A percentile compares a stretch with the other conserved stretches of the same genome.
These are phyloP conservation scores for Accipiter fasciatus DNA, from an alignment of 2,797 vertebrate genomes.

Conservation along the genomic window DNA sequence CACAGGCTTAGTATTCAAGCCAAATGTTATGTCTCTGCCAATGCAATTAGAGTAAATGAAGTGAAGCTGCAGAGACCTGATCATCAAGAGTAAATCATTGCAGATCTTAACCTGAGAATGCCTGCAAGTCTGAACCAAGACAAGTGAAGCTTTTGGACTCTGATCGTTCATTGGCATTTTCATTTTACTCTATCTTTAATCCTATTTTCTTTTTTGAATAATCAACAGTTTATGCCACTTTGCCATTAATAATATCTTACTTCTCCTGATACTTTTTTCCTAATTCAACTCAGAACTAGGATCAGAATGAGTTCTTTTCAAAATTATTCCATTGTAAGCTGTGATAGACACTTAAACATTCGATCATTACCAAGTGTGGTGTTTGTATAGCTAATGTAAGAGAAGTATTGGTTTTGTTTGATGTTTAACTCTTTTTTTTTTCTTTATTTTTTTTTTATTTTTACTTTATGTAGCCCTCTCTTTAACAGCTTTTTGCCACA, in stretches of 20 bases:
- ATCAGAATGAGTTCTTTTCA: neutral
- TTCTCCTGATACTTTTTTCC: neutral
- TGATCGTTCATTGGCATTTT: neutral
- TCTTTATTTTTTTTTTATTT: neutral
- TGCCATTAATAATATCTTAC: neutral
- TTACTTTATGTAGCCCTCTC: neutral
- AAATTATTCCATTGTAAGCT: neutral
- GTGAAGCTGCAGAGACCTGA: neutral
- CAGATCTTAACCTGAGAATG: neutral
- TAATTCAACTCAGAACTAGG: neutral
- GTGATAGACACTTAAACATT: too few relatives aligned
- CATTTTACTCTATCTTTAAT: neutral
- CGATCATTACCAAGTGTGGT: neutral
- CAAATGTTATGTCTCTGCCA: neutral
- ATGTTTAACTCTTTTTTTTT: neutral
- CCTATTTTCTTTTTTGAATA: neutral
- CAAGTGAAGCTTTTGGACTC: neutral
- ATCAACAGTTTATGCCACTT: neutral
- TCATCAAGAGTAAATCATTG: neutral
- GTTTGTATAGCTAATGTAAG: slow-evolving; percentile 24
- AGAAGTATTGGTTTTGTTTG: neutral
- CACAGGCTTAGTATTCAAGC: neutral
- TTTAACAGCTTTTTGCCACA: neutral
- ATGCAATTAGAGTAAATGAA: neutral
- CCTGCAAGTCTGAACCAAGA: neutral